Base-by-base conservation (phyloP, 2,888 invertebrate genomes). In the Trissolcus japonicus region DNA sequence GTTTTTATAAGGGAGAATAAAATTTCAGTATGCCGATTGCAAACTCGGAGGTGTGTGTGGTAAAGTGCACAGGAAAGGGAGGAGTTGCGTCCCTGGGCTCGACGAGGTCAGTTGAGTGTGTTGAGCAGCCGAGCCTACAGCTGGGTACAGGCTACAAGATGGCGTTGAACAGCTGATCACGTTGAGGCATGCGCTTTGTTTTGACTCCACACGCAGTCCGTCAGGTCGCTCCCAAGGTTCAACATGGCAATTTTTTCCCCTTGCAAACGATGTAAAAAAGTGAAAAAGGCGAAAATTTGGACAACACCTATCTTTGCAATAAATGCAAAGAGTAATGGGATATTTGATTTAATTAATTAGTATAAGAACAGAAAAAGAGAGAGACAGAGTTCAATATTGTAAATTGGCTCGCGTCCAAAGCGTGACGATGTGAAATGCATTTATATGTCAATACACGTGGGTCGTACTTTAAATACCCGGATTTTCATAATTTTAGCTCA, bases 121-220 rank as follows among this genome's bases (percentile, higher is more conserved):
- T 77, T 80, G 63, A 75, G 63, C 68, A 67, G 67, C 21, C 74
- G 83, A 80, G 83, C 83, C 83, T 84, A 85, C 87, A 87, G 87
- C 86, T 87, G 87, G 83, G 83, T 66, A 75, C 75, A 76, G 75
- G 73, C 81, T 82, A 78, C 82, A 85, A 87, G 83, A 87, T 87
- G 86, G 86, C 86, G 82, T 74, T 66, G 81, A 87, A 87, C 88
- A 88, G 87, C 88, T 88, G 88, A 87, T 88, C 84, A 81, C 29
- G 54, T 13, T 19, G 67, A 78, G 81, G 84, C 85, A 83, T 83
- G 85, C 86, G 86, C 82, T 29, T 63, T 65, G 62, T 68, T 75
- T 75, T 60, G 63, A 68, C 59, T 68, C n/a, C 13, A 54, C 13
- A 54, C 60, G 61, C 72, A 35, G 68, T 62, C 65, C 68, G 68